These are phyloP conservation scores for Meloidogyne exigua DNA, from an alignment of 1,140 invertebrate species.

Conservation along the genomic window DNA sequence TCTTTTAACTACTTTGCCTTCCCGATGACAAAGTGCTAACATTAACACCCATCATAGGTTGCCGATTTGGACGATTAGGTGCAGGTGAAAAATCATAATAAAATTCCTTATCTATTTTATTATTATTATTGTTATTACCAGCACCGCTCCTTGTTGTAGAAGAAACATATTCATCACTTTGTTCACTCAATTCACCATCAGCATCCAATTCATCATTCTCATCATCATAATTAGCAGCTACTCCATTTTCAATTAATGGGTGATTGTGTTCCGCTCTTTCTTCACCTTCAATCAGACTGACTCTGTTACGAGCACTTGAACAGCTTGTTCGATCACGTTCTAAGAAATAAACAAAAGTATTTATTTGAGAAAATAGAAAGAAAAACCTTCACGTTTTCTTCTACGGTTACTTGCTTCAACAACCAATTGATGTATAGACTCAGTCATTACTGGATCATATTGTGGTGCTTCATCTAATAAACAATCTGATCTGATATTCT, in stretches of 20 bases:
- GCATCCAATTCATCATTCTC: conserved; percentile 27
- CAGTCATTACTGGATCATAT: conserved; percentile 32
- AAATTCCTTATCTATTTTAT: conserved; percentile 7
- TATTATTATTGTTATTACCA: not conserved
- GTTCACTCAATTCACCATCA: conserved; percentile 35
- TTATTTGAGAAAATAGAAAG: not conserved
- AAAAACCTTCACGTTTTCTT: conserved; percentile 19
- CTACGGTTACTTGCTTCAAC: conserved; percentile 3
- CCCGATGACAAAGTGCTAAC: conserved; percentile 22
- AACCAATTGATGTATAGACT: conserved; percentile 21
- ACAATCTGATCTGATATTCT: not conserved
- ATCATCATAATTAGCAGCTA: conserved; percentile 12
- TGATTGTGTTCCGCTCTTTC: conserved; percentile 22
- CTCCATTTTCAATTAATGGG: not conserved
- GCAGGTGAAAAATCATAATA: conserved; percentile 28
- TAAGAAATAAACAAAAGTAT: not conserved
- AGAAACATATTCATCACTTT: not conserved
- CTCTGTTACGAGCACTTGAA: conserved; percentile 19
- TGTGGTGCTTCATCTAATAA: conserved; percentile 25
- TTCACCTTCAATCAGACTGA: conserved; percentile 31
- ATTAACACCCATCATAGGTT: conserved; percentile 36
- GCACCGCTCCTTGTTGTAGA: conserved; percentile 10
- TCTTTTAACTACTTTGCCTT: not conserved
- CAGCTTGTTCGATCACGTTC: conserved; percentile 18
- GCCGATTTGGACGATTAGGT: conserved; percentile 21